Evolutionary conservation across 2,797 vertebrate species (phyloP), one percentile per base, ranked within the genome.

Genomic region (Pantherophis alleghaniensis): DNA sequence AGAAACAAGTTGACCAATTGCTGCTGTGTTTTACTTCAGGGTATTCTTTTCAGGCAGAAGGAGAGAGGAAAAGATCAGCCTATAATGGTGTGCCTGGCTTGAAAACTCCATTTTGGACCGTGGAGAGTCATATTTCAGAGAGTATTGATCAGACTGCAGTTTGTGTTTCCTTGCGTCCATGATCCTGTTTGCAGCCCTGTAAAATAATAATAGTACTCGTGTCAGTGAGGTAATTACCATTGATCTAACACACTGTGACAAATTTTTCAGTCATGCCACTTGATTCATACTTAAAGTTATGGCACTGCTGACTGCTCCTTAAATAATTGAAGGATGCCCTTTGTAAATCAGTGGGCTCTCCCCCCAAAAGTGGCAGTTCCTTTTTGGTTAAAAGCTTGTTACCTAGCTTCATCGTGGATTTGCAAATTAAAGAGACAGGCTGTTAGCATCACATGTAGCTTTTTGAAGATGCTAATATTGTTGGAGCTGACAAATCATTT

Each of bases 161-260:
- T 97, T 97, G 97, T 97, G 97, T 97, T 98, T 97, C 96, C 97
- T 97, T 97, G 97, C 96, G 96, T 97, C 97, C 97, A 95, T 97
- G 97, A 97, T 97, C 98, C 98, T 98, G 98, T 98, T 98, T 98
- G 98, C 99, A 98, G 98, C 98, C 98, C 98, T 99, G 99, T 99
- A 99, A 99, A 98, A 98, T 99, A 99, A 99, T 99, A 99, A 99
- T 98, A 98, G 98, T 98, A 99, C 98, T 99, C 98, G 95, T 99
- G 99, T 99, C 99, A 99, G 98, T 98, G 98, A 98, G 98, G 98
- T 99, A 99, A 99, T 99, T 99, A 99, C 98, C 98, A 99, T 99
- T 99, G 99, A 99, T 99, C 98, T 98, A 98, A 97, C 97, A 98
- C 98, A 97, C 97, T 97, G 98, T 99, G 98, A 99, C 99, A 99